A percentile compares a stretch with the other conserved stretches of the same genome.
Evolutionary conservation across 2,113 vertebrate genomes (phyloP).

Genomic region (Alligator sinensis): DNA sequence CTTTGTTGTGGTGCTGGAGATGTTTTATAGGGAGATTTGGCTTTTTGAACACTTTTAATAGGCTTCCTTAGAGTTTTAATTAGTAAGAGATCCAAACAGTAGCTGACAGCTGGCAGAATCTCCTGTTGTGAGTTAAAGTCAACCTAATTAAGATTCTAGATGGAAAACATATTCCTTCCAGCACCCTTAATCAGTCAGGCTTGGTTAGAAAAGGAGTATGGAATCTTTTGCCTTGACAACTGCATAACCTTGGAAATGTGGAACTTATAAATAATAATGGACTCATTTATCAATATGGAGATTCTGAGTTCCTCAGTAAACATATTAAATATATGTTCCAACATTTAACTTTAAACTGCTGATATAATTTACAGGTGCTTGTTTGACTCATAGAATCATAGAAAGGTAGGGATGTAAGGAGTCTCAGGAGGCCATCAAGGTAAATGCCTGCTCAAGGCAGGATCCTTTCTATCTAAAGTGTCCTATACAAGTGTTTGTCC

Average conservation of each 20-base stretch:
- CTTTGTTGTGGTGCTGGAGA: constrained; percentile 15
- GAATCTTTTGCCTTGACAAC: constrained; percentile 80
- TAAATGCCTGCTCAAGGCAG: too few relatives aligned
- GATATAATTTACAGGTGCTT: constrained; percentile 42
- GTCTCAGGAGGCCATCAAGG: too few relatives aligned
- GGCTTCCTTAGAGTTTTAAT: constrained; percentile 88
- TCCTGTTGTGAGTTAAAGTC: constrained; percentile 88
- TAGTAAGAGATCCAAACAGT: constrained; percentile 86
- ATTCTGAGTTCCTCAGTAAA: constrained; percentile 41
- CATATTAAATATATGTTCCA: constrained; percentile 22
- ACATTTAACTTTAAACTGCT: constrained; percentile 47
- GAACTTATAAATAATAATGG: constrained; percentile 34
- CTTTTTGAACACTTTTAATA: constrained; percentile 82
- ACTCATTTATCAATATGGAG: constrained; percentile 30
- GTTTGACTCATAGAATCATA: background rate
- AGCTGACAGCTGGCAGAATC: constrained; percentile 89
- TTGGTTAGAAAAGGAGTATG: constrained; percentile 82
- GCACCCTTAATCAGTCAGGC: constrained; percentile 85
- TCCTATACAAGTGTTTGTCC: too few relatives aligned
- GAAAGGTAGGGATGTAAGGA: too few relatives aligned
- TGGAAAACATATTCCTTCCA: constrained; percentile 82
- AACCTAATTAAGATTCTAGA: constrained; percentile 92
- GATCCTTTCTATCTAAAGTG: too few relatives aligned
- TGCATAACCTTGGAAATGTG: constrained; percentile 81
- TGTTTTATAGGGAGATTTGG: constrained; percentile 53